These are phyloP conservation scores for Oedothorax gibbosus DNA, from an alignment of 1,140 invertebrate species.

Conservation along the genomic window DNA sequence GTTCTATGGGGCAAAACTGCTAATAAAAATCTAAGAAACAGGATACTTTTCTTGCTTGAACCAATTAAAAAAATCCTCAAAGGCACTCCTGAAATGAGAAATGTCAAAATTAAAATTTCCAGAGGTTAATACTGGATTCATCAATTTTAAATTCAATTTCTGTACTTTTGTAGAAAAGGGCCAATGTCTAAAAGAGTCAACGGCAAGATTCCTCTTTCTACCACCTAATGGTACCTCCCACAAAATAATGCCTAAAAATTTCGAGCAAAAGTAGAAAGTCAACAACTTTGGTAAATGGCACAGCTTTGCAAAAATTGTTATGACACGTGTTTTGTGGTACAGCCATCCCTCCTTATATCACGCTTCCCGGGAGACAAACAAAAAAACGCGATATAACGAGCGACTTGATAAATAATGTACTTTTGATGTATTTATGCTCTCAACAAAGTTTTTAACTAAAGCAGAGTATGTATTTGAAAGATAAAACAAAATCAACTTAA, in stretches of 20 bases:
- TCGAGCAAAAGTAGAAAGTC: no score
- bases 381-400: no score
- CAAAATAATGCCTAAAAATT: neutral
- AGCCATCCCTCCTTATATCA: no score
- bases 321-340: no score
- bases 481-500: no score
- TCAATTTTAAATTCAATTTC: neutral
- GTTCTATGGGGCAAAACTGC: neutral
- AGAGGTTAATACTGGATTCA: neutral
- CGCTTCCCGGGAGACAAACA: no score
- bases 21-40: constrained; percentile 31
- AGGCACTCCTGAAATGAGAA: constrained; percentile 24
- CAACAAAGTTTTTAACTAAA: no score
- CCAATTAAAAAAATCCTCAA: constrained; percentile 34
- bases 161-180: neutral
- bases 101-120: neutral
- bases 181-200: neutral
- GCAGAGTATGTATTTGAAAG: no score
- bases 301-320: no score
- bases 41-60: constrained; percentile 1
- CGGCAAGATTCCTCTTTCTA: neutral
- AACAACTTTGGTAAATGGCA: no score
- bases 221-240: neutral
- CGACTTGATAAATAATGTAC: no score
- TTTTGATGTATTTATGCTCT: no score